Conservation (phyloP, 2,113 vertebrate genomes). For the Ariopsis seemanni region DNA sequence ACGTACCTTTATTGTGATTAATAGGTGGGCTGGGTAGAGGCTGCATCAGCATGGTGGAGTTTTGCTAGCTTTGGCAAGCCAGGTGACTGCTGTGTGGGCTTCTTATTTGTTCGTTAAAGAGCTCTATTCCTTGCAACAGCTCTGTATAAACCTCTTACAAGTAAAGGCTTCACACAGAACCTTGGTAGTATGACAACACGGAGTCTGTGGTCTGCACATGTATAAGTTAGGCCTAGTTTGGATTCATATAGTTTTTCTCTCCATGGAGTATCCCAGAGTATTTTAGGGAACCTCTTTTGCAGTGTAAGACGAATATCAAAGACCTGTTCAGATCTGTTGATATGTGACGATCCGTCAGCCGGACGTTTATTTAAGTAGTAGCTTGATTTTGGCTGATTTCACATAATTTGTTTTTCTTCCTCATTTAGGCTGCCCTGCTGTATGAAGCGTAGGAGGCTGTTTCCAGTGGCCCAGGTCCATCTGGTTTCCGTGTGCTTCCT, state of each 20-base stretch:
- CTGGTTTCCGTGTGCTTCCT: conserved; percentile 57
- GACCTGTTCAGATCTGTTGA: not conserved
- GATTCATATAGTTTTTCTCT: not conserved
- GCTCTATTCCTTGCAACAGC: not conserved
- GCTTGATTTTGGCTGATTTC: conserved; percentile 51
- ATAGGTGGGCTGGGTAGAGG: not conserved
- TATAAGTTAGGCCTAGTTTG: not conserved
- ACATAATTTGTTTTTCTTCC: conserved; percentile 60
- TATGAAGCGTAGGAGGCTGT: conserved; percentile 52
- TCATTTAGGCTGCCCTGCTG: conserved; percentile 49
- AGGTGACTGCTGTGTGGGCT: not conserved
- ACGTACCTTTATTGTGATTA: not conserved
- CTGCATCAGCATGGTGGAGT: not conserved
- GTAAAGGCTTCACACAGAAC: not conserved
- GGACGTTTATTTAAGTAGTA: conserved; percentile 54
- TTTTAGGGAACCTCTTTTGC: not conserved
- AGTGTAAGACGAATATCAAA: conserved; percentile 5
- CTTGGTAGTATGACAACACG: too few species aligned
- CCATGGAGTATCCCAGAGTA: not conserved
- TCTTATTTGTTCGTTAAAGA: not conserved
- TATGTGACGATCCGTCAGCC: conserved; percentile 23
- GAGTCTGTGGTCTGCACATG: not conserved
- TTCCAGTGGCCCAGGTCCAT: conserved; percentile 59
- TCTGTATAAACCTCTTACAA: not conserved
- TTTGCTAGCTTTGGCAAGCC: not conserved